These are phyloP conservation scores for Vultur gryphus DNA, from an alignment of 2,797 vertebrate genomes.

Conservation along the genomic window DNA sequence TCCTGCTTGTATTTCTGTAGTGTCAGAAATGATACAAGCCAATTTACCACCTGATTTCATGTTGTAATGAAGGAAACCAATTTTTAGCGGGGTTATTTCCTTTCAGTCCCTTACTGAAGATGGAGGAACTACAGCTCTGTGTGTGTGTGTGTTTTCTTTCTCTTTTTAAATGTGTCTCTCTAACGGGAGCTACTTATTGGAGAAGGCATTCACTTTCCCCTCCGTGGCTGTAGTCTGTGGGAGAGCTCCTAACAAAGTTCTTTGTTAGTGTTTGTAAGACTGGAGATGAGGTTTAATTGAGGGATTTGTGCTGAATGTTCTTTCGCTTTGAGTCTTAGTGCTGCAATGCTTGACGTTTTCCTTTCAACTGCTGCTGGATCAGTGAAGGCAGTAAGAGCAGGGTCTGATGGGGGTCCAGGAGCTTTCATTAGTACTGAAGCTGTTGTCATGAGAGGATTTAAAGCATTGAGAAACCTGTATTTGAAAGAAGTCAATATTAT, in stretches of 20 bases:
- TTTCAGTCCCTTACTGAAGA: not conserved
- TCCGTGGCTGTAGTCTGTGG: not conserved
- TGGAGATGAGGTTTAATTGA: slow-evolving; percentile 52
- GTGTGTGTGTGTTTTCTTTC: not conserved
- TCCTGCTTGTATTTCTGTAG: not conserved
- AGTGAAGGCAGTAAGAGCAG: slow-evolving; percentile 49
- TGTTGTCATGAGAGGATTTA: slow-evolving; percentile 66
- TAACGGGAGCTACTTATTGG: not conserved
- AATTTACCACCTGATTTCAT: not conserved
- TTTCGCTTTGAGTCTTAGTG: slow-evolving; percentile 66
- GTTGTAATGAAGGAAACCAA: not conserved
- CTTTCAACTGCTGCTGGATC: slow-evolving; percentile 65
- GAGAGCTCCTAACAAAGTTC: slow-evolving; percentile 53
- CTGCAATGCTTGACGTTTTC: slow-evolving; percentile 64
- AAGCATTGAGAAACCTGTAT: slow-evolving; percentile 68
- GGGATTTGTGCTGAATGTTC: slow-evolving; percentile 61
- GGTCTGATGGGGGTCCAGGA: slow-evolving; percentile 52
- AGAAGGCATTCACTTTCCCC: slow-evolving; percentile 34
- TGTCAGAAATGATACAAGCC: not conserved
- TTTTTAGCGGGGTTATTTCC: not conserved
- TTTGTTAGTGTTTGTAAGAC: slow-evolving; percentile 52
- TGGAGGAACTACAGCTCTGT: not conserved
- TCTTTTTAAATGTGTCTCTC: not conserved
- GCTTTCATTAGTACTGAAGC: slow-evolving; percentile 64
- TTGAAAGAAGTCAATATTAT: slow-evolving; percentile 44